Conservation (phyloP, 2,888 invertebrate species). For the Perithous albicinctus region DNA sequence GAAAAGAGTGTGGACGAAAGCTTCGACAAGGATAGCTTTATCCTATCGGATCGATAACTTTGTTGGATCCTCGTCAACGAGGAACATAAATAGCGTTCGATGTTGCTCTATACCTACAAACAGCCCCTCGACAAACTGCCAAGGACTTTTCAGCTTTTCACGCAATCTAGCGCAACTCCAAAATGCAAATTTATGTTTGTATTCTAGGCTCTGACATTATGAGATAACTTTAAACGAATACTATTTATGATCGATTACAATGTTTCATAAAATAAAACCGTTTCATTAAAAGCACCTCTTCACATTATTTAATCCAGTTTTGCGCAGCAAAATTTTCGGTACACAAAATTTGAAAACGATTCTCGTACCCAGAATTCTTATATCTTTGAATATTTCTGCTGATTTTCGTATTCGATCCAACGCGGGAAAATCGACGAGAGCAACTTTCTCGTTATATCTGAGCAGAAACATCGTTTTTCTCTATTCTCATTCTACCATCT, state of each 20-base stretch:
- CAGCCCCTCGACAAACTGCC: conserved; percentile 36
- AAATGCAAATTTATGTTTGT: conserved; percentile 43
- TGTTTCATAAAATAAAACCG: conserved; percentile 29
- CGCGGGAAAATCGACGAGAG: neutral
- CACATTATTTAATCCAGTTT: neutral
- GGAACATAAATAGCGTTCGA: conserved; percentile 39
- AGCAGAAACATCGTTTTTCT: neutral
- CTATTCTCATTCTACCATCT: conserved; percentile 11
- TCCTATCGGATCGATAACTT: conserved; percentile 78
- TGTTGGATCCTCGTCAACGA: conserved; percentile 72
- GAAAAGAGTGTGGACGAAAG: conserved; percentile 44
- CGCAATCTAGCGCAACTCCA: conserved; percentile 16
- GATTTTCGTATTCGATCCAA: conserved; percentile 5
- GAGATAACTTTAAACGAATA: conserved; percentile 55
- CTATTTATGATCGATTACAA: conserved; percentile 27
- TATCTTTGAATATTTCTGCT: neutral
- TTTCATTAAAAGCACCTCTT: conserved; percentile 23
- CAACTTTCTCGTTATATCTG: conserved; percentile 5
- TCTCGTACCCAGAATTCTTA: neutral
- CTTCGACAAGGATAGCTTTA: conserved; percentile 53
- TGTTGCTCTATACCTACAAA: conserved; percentile 41
- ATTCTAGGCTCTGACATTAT: conserved; percentile 55
- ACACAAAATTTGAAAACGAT: neutral
- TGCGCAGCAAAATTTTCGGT: neutral
- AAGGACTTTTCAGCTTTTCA: conserved; percentile 38